Percentiles rank a stretch among this genome's conserved stretches.
These are phyloP conservation scores for Lucinisca nassula DNA, from an alignment of 2,888 invertebrate species.

Conservation along the genomic window DNA sequence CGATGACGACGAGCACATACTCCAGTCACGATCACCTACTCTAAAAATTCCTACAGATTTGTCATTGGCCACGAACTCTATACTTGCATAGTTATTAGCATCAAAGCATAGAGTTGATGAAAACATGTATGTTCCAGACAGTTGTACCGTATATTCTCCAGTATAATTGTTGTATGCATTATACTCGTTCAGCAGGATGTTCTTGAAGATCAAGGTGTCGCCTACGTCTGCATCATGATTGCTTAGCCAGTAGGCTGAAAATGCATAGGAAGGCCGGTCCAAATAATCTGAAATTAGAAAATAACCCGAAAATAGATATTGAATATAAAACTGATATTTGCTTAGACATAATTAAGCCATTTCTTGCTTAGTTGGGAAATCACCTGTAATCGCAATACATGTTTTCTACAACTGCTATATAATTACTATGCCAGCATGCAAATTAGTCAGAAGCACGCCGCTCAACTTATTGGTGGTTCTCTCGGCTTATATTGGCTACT, in stretches of 20 bases:
- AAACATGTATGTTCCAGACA: neutral
- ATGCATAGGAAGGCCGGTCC: neutral
- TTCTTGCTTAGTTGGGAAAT: too few species aligned
- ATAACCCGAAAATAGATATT: too few species aligned
- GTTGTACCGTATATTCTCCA: neutral
- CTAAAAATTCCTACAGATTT: neutral
- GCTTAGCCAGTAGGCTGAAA: neutral
- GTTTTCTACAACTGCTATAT: too few species aligned
- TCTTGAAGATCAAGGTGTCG: neutral
- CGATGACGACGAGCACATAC: neutral
- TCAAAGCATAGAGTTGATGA: neutral
- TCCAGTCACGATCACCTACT: neutral
- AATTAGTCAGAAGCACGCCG: too few species aligned
- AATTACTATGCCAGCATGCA: too few species aligned
- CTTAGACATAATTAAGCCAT: too few species aligned
- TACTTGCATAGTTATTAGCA: neutral
- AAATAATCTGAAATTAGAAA: neutral
- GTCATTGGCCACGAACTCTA: neutral
- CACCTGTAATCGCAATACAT: too few species aligned
- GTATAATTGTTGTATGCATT: neutral
- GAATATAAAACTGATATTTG: too few species aligned
- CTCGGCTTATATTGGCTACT: too few species aligned
- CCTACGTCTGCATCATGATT: neutral
- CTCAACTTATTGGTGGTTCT: too few species aligned
- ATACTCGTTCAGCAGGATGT: neutral